These are phyloP conservation scores for Blastobasis lacticolella DNA, from an alignment of 2,888 invertebrate genomes.

Conservation along the genomic window DNA sequence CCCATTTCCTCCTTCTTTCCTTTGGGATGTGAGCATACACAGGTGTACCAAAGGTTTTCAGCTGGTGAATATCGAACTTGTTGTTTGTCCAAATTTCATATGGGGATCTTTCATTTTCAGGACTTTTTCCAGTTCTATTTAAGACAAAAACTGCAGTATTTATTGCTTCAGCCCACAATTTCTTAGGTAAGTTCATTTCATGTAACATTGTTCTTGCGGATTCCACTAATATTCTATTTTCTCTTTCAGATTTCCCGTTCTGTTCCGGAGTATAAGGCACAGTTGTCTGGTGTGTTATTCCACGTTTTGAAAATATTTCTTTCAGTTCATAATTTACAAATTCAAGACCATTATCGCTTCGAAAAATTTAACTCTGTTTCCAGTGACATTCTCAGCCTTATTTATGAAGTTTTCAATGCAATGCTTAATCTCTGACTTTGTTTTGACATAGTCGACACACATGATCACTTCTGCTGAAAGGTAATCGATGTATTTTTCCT, in stretches of 20 bases:
- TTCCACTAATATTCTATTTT: conserved; percentile 7
- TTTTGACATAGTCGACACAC: conserved; percentile 11
- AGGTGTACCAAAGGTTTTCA: conserved; percentile 11
- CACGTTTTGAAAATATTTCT: conserved; percentile 6
- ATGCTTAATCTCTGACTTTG: conserved; percentile 7
- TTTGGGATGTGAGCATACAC: conserved; percentile 11
- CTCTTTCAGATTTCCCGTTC: conserved; percentile 7
- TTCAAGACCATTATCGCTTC: conserved; percentile 14
- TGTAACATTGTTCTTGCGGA: conserved; percentile 8
- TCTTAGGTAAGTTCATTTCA: conserved; percentile 2
- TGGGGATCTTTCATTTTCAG: conserved; percentile 8
- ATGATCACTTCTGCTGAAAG: conserved; percentile 4
- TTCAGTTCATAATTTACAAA: conserved; percentile 12
- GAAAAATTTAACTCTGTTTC: conserved; percentile 4
- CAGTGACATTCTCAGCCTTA: conserved; percentile 15
- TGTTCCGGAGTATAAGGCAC: conserved; percentile 10
- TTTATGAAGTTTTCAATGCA: conserved; percentile 10
- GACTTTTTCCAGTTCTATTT: conserved; percentile 8
- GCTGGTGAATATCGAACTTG: conserved; percentile 7
- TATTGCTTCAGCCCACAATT: conserved; percentile 14
- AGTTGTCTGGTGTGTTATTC: conserved; percentile 4
- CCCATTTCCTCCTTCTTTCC: conserved; percentile 9
- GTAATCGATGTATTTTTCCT: conserved; percentile 14
- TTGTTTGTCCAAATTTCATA: conserved; percentile 13
- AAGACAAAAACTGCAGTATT: conserved; percentile 2